Evolutionary conservation across 2,888 invertebrate species (phyloP).

Genomic region (Anaspis maculata): DNA sequence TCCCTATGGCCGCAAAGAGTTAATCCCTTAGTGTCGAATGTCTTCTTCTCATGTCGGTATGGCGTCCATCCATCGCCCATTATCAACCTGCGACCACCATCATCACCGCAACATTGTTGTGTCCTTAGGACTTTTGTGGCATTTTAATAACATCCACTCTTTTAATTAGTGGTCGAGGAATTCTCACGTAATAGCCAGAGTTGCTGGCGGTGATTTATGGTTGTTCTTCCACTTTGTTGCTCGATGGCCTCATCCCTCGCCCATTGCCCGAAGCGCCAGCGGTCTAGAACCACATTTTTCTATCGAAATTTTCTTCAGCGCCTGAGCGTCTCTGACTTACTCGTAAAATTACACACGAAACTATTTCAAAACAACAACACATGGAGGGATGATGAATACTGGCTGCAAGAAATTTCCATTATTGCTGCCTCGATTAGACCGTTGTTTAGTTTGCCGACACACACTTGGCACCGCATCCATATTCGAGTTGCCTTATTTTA

Average conservation of each 20-base stretch:
- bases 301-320: no score
- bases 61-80: no score
- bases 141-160: slow-evolving; percentile 32
- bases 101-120: slow-evolving; percentile 16
- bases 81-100: not conserved
- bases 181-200: slow-evolving; percentile 19
- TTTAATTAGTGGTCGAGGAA: slow-evolving; percentile 28
- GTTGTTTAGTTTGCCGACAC: slow-evolving; percentile 9
- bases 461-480: slow-evolving; percentile 10
- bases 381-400: no score
- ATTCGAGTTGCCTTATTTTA: no score
- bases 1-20: slow-evolving; percentile 15
- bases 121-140: slow-evolving; percentile 27
- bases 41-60: no score
- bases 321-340: no score
- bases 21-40: slow-evolving; percentile 8
- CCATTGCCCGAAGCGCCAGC: no score
- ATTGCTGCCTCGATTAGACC: slow-evolving; percentile 5
- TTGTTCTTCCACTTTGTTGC: not conserved
- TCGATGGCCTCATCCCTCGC: no score
- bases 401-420: slow-evolving; percentile 6
- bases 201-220: slow-evolving; percentile 11
- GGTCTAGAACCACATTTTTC: no score
- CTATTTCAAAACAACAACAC: no score
- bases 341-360: no score